Evolutionary conservation across 2,888 invertebrate species (phyloP).

Genomic region (Augochlorella aurata): DNA sequence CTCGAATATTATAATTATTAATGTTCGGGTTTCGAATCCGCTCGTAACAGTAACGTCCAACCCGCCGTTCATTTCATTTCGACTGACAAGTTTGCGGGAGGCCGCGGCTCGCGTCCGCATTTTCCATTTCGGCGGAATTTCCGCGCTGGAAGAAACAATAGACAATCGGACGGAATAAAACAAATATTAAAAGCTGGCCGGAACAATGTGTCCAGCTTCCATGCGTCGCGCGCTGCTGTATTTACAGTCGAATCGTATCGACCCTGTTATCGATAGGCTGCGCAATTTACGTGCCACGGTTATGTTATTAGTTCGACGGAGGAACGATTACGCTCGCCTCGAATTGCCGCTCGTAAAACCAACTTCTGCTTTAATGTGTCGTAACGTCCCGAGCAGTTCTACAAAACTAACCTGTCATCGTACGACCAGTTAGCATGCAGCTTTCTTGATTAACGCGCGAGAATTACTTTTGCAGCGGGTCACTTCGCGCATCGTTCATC

Average conservation of each 20-base stretch:
- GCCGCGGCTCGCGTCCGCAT: neutral
- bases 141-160: neutral
- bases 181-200: neutral
- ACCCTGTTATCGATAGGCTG: constrained; percentile 36
- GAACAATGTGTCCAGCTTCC: neutral
- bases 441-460: constrained; percentile 19
- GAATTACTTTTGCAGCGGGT: constrained; percentile 15
- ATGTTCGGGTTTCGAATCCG: neutral
- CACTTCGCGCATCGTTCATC: neutral
- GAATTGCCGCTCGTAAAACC: constrained; percentile 67
- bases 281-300: constrained; percentile 45
- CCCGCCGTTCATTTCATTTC: constrained; percentile 16
- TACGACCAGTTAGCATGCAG: constrained; percentile 41
- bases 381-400: constrained; percentile 63
- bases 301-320: constrained; percentile 52
- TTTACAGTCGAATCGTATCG: constrained; percentile 13
- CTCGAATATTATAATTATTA: neutral
- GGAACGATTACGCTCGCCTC: constrained; percentile 53
- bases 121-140: constrained; percentile 4
- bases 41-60: neutral
- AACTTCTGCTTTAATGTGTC: constrained; percentile 73
- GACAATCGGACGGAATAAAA: constrained; percentile 20
- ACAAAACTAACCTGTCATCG: constrained; percentile 45
- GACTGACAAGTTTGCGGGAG: neutral
- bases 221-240: neutral